Conservation (phyloP, 2,797 vertebrate species). For the Centroberyx gerrardi region DNA sequence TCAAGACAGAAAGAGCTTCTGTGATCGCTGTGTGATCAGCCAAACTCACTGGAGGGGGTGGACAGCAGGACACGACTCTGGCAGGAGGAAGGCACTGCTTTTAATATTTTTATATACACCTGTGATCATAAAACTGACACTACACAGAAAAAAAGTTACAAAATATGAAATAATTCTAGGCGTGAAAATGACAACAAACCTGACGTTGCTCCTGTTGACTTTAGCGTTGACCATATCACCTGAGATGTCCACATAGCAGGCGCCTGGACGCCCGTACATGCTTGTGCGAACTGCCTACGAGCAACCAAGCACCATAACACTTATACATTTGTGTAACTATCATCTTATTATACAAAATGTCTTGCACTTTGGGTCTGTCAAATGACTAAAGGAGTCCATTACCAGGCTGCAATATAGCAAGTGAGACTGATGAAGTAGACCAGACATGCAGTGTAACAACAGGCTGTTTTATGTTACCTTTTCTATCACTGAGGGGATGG, state of each 20-base stretch:
- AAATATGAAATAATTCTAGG: constrained; percentile 14
- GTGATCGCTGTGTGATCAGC: constrained; percentile 83
- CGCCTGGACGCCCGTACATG: constrained; percentile 94
- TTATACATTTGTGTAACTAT: background rate
- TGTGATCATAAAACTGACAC: background rate
- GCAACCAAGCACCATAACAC: constrained; percentile 15
- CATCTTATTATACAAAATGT: background rate
- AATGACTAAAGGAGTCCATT: background rate
- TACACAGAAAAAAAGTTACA: background rate
- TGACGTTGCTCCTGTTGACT: constrained; percentile 87
- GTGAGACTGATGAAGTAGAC: background rate
- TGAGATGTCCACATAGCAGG: constrained; percentile 95
- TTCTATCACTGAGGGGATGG: constrained; percentile 92
- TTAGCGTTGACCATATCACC: constrained; percentile 93
- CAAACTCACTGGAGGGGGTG: constrained; percentile 88
- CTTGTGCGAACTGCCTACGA: constrained; percentile 93
- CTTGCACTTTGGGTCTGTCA: background rate
- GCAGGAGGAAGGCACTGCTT: constrained; percentile 12
- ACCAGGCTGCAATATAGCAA: background rate
- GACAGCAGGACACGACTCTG: constrained; percentile 87
- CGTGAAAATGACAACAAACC: constrained; percentile 80
- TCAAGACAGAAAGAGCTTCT: constrained; percentile 83
- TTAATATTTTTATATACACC: constrained; percentile 4
- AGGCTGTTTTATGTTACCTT: constrained; percentile 85
- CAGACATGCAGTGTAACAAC: background rate